Conservation (phyloP, 2,888 invertebrate species). For the Perdita meconis region DNA sequence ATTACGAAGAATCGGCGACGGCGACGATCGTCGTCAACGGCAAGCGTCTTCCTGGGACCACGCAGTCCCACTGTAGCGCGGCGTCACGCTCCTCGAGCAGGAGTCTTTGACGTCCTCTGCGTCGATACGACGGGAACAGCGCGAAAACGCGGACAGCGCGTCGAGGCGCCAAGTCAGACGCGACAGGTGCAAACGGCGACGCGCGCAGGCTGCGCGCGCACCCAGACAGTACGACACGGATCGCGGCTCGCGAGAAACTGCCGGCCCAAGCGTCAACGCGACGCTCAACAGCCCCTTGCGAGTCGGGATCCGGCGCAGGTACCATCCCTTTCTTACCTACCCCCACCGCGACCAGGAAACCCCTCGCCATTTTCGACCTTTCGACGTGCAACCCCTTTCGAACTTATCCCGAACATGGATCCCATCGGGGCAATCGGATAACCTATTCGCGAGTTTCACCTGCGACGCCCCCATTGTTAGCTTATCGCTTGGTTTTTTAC, state of each 20-base stretch:
- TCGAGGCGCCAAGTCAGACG: slow-evolving; percentile 38
- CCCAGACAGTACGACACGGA: slow-evolving; percentile 61
- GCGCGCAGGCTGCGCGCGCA: slow-evolving; percentile 35
- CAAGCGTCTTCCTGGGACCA: background rate
- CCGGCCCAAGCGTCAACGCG: slow-evolving; percentile 67
- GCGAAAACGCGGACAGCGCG: slow-evolving; percentile 25
- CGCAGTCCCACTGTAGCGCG: background rate
- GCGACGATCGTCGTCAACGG: background rate
- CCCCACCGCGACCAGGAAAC: slow-evolving; percentile 20
- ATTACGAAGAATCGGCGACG: background rate
- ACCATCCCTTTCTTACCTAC: slow-evolving; percentile 62
- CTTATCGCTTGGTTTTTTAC: background rate
- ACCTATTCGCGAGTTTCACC: slow-evolving; percentile 22
- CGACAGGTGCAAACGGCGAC: slow-evolving; percentile 60
- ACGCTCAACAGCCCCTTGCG: slow-evolving; percentile 61
- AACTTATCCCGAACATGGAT: slow-evolving; percentile 56
- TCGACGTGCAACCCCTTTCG: slow-evolving; percentile 62
- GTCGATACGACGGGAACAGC: background rate
- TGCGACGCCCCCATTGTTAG: slow-evolving; percentile 13
- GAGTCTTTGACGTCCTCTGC: background rate
- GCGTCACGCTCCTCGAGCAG: background rate
- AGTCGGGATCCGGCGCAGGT: slow-evolving; percentile 59
- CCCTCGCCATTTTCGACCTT: slow-evolving; percentile 59
- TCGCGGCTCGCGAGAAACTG: slow-evolving; percentile 81
- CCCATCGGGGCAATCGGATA: slow-evolving; percentile 44